Evolutionary conservation across 1,140 invertebrate species (phyloP), one percentile per base, ranked within the genome.

Genomic region (Papilio polyxenes): DNA sequence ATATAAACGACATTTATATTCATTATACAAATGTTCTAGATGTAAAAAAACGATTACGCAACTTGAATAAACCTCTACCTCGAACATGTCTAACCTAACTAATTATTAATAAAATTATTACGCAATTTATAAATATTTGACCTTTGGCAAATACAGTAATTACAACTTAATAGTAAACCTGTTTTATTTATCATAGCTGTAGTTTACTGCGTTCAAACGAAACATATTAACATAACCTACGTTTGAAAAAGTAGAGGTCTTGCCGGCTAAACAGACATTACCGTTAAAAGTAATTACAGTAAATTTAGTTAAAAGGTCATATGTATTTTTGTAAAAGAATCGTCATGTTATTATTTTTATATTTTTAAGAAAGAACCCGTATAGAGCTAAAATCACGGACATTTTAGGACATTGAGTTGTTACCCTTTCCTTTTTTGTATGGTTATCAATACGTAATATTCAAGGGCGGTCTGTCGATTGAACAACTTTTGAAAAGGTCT

Each of bases 1-100:
- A 89, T 90, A 89, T 90, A 88, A 92, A 90, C 85, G 86, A 89
- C 83, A 86, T 86, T 82, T 87, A 87, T 89, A 92, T 88, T 87
- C 83, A 88, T 85, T 87, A 85, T 79, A 75, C 82, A 84, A 89
- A 85, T 85, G 75, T 80, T 86, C 82, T 83, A 83, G 82, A 87
- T 83, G 23, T 85, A 82, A 85, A 86, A 31, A 85, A 87, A 85
- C 23, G 80, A 82, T 92, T 91, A 85, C 85, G 86, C 83, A 92
- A 91, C 80, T 85, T 80, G 75, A 78, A 85, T 83, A 81, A 88
- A 86, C 84, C 86, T 83, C 75, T 80, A 81, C 87, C 83, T 88
- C 79, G 82, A 87, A 83, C 31, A 79, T 37, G 76, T 79, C 53
- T 62, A 40, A 62, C 51, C 53, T 62, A 40, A 62, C 51, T 37